Evolutionary conservation across 2,113 vertebrate genomes (phyloP).

Genomic region (Menura novaehollandiae): DNA sequence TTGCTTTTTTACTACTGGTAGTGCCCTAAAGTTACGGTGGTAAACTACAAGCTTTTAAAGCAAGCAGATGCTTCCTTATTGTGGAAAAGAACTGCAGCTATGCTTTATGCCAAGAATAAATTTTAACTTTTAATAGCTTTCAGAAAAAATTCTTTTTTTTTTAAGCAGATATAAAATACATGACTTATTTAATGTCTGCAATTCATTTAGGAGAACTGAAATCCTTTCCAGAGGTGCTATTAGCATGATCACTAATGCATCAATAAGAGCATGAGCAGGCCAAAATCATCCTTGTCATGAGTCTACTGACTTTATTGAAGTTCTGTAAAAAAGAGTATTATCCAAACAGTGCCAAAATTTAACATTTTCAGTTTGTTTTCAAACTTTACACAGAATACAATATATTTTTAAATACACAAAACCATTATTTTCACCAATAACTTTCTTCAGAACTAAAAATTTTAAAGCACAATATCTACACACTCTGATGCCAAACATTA

Average conservation of each 20-base stretch:
- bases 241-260: background rate
- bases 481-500: background rate
- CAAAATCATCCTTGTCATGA: background rate
- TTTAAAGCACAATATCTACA: background rate
- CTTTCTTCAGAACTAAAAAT: background rate
- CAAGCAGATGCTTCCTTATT: slow-evolving; percentile 31
- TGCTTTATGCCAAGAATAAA: slow-evolving; percentile 26
- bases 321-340: background rate
- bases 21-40: slow-evolving; percentile 14
- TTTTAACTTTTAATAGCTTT: slow-evolving; percentile 35
- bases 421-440: background rate
- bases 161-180: background rate
- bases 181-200: background rate
- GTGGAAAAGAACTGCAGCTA: background rate
- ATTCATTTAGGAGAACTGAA: background rate
- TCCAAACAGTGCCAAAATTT: background rate
- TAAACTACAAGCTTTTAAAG: slow-evolving; percentile 28
- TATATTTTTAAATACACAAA: background rate
- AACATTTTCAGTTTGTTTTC: background rate
- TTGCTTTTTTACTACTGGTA: background rate
- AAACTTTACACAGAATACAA: background rate
- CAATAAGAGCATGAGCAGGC: background rate
- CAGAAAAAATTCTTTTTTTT: background rate
- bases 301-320: background rate
- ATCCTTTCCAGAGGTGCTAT: background rate